Evolutionary conservation across 2,113 vertebrate genomes (phyloP).

Genomic region (Camelus bactrianus): DNA sequence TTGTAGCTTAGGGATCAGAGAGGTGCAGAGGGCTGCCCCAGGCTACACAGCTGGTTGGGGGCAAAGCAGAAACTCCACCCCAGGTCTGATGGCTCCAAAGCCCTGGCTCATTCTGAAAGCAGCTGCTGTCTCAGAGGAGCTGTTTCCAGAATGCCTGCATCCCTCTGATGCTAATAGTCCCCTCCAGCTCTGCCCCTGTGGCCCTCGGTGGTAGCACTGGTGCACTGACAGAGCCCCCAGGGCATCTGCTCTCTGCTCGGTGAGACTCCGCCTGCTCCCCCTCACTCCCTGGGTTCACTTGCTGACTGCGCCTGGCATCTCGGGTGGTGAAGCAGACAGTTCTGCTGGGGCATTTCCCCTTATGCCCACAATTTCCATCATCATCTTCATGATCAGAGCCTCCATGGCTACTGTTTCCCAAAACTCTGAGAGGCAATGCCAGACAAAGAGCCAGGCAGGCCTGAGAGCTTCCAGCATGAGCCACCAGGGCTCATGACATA

Average conservation of each 20-base stretch:
- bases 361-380: neutral
- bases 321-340: neutral
- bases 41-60: neutral
- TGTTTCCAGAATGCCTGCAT: neutral
- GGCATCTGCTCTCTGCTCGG: neutral
- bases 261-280: neutral
- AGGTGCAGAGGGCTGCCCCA: neutral
- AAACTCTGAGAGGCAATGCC: neutral
- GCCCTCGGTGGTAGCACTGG: neutral
- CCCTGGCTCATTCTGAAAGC: neutral
- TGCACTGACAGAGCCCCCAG: neutral
- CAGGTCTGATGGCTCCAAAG: neutral
- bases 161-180: neutral
- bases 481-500: neutral
- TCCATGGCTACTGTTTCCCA: neutral
- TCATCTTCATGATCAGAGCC: neutral
- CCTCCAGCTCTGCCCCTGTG: neutral
- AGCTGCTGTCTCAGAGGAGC: neutral
- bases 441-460: neutral
- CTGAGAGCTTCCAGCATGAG: neutral
- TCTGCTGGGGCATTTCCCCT: neutral
- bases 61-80: neutral
- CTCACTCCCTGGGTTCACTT: neutral
- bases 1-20: neutral
- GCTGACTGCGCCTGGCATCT: neutral